Evolutionary conservation across 2,797 vertebrate genomes (phyloP).

Genomic region (Mallotus villosus): DNA sequence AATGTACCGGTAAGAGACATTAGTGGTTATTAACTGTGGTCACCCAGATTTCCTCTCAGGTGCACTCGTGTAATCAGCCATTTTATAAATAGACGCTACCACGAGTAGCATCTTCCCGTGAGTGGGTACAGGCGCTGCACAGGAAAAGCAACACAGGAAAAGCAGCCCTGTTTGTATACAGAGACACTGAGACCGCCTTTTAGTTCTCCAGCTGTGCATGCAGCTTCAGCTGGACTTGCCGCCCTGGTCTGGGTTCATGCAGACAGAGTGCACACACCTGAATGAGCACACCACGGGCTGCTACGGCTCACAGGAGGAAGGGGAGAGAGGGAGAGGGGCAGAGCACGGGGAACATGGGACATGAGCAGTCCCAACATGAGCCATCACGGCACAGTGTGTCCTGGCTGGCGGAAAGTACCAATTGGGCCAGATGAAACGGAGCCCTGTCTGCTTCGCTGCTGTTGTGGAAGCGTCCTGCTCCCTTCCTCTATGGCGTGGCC

Average conservation of each 20-base stretch:
- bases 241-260: conserved; percentile 37
- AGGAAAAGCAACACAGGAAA: neutral
- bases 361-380: neutral
- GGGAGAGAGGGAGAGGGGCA: neutral
- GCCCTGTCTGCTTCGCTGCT: neutral
- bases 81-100: too few species aligned
- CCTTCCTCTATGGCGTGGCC: neutral
- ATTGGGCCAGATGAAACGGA: neutral
- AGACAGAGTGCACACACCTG: conserved; percentile 21
- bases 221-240: conserved; percentile 47
- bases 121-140: neutral
- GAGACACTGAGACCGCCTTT: conserved; percentile 45
- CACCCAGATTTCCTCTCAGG: neutral
- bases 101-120: too few species aligned
- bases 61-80: neutral
- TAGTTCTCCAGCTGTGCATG: conserved; percentile 50
- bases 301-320: neutral
- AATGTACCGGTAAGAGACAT: too few species aligned
- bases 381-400: neutral
- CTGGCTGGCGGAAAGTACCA: neutral
- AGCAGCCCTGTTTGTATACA: conserved; percentile 11
- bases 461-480: neutral
- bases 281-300: conserved; percentile 8
- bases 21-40: too few species aligned
- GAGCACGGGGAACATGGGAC: neutral